Percentiles rank a stretch among this genome's conserved stretches.
Conservation (phyloP, 2,888 invertebrate species). For the Temnothorax rugatulus region DNA sequence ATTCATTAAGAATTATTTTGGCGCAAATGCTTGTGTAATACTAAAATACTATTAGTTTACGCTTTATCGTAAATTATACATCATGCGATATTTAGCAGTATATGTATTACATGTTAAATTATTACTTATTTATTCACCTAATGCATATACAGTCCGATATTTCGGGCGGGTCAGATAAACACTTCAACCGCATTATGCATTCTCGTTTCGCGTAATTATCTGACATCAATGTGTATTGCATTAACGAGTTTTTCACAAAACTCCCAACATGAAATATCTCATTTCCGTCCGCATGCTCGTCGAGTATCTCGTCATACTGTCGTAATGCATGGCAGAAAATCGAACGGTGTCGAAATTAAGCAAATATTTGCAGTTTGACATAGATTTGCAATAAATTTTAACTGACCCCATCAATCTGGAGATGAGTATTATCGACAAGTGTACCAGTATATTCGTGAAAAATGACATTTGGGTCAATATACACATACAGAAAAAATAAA, state of each 20-base stretch:
- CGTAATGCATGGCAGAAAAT: slow-evolving; percentile 42
- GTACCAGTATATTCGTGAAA: slow-evolving; percentile 2
- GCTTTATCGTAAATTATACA: slow-evolving; percentile 13
- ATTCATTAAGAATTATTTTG: slow-evolving; percentile 19
- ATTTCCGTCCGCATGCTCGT: slow-evolving; percentile 14
- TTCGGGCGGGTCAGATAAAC: slow-evolving; percentile 50
- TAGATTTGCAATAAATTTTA: slow-evolving; percentile 38
- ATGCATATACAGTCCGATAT: slow-evolving; percentile 33
- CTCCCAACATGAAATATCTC: slow-evolving; percentile 35
- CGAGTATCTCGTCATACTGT: slow-evolving; percentile 15
- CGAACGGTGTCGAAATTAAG: slow-evolving; percentile 47
- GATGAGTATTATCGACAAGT: slow-evolving; percentile 41
- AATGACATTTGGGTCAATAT: background rate
- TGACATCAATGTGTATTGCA: slow-evolving; percentile 11
- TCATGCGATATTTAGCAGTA: background rate
- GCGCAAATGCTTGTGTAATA: background rate
- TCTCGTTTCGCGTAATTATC: slow-evolving; percentile 39
- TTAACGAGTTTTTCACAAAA: slow-evolving; percentile 9
- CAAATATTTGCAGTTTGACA: slow-evolving; percentile 42
- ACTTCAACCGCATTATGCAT: slow-evolving; percentile 59
- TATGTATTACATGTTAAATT: slow-evolving; percentile 52
- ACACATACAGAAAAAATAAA: background rate
- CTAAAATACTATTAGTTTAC: background rate
- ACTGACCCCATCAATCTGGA: slow-evolving; percentile 23
- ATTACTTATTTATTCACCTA: slow-evolving; percentile 62